Base-by-base conservation (phyloP, 2,113 vertebrate species). In the Cinclus cinclus region DNA sequence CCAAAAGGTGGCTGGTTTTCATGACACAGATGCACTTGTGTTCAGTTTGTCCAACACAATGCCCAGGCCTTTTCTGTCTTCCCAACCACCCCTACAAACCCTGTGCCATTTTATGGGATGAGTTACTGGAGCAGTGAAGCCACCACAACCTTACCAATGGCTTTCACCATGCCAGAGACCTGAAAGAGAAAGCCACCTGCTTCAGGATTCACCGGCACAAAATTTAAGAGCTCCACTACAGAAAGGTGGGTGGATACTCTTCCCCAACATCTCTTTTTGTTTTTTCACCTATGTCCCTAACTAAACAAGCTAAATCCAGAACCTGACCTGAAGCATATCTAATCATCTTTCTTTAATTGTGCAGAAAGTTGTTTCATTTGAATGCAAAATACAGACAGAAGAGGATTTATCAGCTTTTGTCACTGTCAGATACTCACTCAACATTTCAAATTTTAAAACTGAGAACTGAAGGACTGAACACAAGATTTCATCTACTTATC, bases 371-470 rank as follows among this genome's bases (percentile, higher is more conserved):
- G 5, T 69, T 83, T 73, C n/a, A 80, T 58, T 94, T 73, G 18
- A 86, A 74, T 0, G 0, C 37, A 83, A 83, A 94, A 80, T 4
- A 24, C 63, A 46, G 17, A 23, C 25, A 65, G 44, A 76, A 55
- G 53, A 55, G 53, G 53, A 55, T 55, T 55, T 55, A 55, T 56
- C 41, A 73, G 68, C 67, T 83, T 88, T 71, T 83, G 22, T 80
- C 58, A 60, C 70, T 62, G 35, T 69, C 63, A 90, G 41, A 71
- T 42, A 44, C 12, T 70, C 33, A 59, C 64, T 55, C 47, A 64
- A 39, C 15, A 39, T 79, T 85, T 87, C 30, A 68, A 35, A 82
- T 76, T 85, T 79, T 52, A 60, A 74, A 81, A 75, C 47, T 84
- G 46, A 23, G 10, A 23, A 31, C 30, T 47, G 63, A 56, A 69